Evolutionary conservation across 2,797 vertebrate genomes (phyloP).

Genomic region (Lacerta bilineata): DNA sequence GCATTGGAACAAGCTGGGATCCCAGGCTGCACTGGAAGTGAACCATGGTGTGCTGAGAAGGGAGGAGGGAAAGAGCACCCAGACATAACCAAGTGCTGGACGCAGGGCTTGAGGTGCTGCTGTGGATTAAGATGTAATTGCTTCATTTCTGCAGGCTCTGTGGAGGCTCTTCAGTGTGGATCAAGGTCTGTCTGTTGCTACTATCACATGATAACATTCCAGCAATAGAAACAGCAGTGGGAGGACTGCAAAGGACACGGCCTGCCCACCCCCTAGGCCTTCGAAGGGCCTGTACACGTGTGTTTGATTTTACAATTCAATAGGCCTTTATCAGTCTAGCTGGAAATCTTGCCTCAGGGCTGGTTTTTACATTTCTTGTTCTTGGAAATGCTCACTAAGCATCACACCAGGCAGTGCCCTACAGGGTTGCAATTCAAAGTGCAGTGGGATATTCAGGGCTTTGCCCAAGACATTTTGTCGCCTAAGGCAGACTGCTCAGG

Average conservation of each 20-base stretch:
- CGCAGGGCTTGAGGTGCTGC: too few relatives aligned
- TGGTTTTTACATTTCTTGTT: background rate
- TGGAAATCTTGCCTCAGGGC: background rate
- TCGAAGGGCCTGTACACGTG: background rate
- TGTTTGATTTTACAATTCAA: background rate
- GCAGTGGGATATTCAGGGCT: background rate
- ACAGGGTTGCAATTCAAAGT: background rate
- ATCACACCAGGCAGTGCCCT: background rate
- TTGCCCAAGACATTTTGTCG: background rate
- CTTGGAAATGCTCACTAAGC: background rate
- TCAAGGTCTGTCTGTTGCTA: background rate
- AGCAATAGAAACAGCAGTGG: background rate
- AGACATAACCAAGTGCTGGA: background rate
- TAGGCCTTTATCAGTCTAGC: background rate
- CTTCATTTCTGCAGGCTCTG: background rate
- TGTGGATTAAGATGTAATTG: background rate
- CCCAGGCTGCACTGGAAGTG: background rate
- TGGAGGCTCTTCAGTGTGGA: background rate
- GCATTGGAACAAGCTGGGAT: background rate
- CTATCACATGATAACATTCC: background rate
- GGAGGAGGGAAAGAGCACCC: background rate
- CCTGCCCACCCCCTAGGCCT: background rate
- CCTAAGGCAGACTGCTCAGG: background rate
- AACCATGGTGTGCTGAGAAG: background rate
- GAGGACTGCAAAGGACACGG: background rate